Percentiles rank a stretch among this genome's conserved stretches.
phyloP scores from a whole-genome alignment of 2,113 vertebrate genomes.

The Larimichthys polyactis region DNA sequence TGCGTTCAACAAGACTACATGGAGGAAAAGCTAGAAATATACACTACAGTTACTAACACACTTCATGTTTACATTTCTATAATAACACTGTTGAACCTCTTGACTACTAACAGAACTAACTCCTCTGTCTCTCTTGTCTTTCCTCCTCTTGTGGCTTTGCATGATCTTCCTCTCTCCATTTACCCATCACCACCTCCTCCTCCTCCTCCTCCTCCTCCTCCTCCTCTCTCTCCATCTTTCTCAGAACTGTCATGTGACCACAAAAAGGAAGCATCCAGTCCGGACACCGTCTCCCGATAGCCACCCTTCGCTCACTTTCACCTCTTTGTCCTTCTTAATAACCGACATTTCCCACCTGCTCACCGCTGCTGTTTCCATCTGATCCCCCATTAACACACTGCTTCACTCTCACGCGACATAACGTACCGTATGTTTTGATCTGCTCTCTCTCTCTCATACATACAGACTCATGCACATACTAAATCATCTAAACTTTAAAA shows the following conservation, averaged over 20 bases:
- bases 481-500: background rate
- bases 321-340: conserved; percentile 35
- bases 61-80: background rate
- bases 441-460: background rate
- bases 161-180: background rate
- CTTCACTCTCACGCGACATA: conserved; percentile 7
- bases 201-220: too few species aligned
- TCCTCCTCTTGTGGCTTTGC: conserved; percentile 8
- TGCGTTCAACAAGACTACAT: background rate
- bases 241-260: conserved; percentile 71
- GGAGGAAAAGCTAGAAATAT: background rate
- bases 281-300: conserved; percentile 78
- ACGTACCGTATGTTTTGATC: background rate
- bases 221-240: background rate
- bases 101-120: conserved; percentile 57
- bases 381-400: background rate
- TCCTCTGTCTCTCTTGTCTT: conserved; percentile 12
- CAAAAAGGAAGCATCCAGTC: conserved; percentile 72
- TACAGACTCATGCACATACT: background rate
- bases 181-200: too few species aligned
- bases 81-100: background rate
- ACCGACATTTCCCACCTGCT: background rate
- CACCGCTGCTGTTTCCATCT: conserved; percentile 7
- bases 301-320: conserved; percentile 15
- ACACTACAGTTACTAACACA: background rate